Conservation (phyloP, 2,888 invertebrate genomes). For the Doris montereyensis region DNA sequence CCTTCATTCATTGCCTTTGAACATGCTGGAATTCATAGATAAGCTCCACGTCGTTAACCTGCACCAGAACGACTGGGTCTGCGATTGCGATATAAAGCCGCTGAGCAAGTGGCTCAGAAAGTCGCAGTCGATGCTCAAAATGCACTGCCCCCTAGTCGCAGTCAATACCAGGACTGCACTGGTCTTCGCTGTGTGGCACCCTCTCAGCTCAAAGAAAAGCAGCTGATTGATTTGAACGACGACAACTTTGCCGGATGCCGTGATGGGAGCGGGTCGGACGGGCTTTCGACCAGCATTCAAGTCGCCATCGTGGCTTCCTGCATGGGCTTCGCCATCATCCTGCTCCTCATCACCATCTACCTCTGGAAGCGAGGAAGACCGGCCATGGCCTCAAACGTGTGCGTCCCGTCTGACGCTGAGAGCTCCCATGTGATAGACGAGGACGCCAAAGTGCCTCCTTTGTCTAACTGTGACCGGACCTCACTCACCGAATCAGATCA, state of each 20-base stretch:
- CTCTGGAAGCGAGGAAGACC: conserved; percentile 52
- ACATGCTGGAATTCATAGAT: conserved; percentile 47
- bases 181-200: conserved; percentile 52
- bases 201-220: conserved; percentile 39
- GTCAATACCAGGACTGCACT: conserved; percentile 46
- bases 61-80: conserved; percentile 59
- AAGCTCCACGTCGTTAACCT: conserved; percentile 48
- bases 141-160: conserved; percentile 44
- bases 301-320: conserved; percentile 48
- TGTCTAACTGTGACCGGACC: conserved; percentile 53
- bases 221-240: conserved; percentile 47
- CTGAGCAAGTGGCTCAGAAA: conserved; percentile 56
- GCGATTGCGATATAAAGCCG: conserved; percentile 59
- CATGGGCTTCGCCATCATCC: conserved; percentile 49
- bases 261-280: conserved; percentile 43
- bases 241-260: conserved; percentile 44
- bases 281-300: conserved; percentile 43
- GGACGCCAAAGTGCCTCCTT: conserved; percentile 52
- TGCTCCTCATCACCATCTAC: conserved; percentile 49
- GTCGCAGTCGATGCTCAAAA: conserved; percentile 16
- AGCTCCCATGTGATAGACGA: conserved; percentile 45
- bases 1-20: conserved; percentile 50
- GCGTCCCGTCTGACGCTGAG: conserved; percentile 43
- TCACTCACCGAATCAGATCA: conserved; percentile 64
- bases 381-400: conserved; percentile 41